These are phyloP conservation scores for Daphoenositta chrysoptera DNA, from an alignment of 2,113 vertebrate species.

Conservation along the genomic window DNA sequence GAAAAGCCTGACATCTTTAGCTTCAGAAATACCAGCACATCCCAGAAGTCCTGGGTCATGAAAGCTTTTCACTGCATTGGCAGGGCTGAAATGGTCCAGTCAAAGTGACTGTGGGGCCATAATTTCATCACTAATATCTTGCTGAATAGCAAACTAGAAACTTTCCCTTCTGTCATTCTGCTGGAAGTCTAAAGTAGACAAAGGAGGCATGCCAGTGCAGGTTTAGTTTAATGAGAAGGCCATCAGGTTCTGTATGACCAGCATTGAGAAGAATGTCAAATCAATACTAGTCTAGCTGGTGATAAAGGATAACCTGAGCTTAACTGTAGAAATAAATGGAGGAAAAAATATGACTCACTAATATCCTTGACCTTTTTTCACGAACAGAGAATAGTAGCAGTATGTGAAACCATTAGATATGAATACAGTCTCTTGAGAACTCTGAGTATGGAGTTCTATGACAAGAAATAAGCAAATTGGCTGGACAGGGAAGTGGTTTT, in stretches of 20 bases:
- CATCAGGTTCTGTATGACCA: neutral
- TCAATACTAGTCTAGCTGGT: neutral
- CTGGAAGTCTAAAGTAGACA: neutral
- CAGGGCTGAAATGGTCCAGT: neutral
- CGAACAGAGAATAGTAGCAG: neutral
- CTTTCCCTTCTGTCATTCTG: neutral
- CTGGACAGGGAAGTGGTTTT: neutral
- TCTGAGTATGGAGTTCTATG: neutral
- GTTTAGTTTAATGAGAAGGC: neutral
- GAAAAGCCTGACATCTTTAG: neutral
- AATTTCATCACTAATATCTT: neutral
- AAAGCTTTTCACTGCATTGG: neutral
- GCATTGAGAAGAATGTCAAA: neutral
- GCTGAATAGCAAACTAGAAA: neutral
- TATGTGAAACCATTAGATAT: neutral
- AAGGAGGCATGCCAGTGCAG: neutral
- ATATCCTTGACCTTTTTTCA: neutral
- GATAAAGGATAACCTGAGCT: neutral
- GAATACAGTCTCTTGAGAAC: neutral
- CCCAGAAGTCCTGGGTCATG: neutral
- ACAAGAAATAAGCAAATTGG: neutral
- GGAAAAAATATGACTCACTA: neutral
- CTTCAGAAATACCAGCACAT: neutral
- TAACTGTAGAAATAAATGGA: neutral
- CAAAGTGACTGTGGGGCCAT: rapidly evolving